Conservation (phyloP, 2,113 vertebrate species). For the Eublepharis macularius region DNA sequence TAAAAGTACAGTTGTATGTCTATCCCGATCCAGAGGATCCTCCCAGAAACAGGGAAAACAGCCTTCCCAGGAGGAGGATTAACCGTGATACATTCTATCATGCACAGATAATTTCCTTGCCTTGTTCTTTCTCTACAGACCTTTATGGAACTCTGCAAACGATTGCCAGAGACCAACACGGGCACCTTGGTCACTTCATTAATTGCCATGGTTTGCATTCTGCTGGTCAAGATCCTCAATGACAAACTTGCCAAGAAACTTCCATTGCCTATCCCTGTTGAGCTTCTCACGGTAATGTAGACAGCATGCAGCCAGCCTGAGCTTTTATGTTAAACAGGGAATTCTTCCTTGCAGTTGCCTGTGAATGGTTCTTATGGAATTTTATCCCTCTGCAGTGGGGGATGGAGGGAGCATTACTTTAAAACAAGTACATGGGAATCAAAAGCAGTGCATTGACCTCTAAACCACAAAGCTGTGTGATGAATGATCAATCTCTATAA, state of each 20-base stretch:
- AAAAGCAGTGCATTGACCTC: too few species aligned
- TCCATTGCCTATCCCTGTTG: constrained; percentile 88
- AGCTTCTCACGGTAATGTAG: constrained; percentile 84
- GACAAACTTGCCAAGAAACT: constrained; percentile 74
- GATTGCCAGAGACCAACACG: constrained; percentile 76
- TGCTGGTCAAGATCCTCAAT: constrained; percentile 85
- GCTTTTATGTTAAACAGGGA: neutral
- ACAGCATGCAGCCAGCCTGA: neutral
- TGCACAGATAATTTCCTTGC: neutral
- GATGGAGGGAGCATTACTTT: too few species aligned
- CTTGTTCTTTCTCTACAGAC: constrained; percentile 70
- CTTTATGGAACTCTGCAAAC: constrained; percentile 78
- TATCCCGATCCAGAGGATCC: neutral
- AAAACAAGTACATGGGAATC: too few species aligned
- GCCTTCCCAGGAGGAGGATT: neutral
- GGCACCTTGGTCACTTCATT: constrained; percentile 81
- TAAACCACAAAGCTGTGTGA: too few species aligned
- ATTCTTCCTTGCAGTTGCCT: neutral
- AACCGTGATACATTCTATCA: neutral
- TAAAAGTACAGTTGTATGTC: too few species aligned
- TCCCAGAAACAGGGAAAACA: neutral
- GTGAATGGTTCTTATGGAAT: too few species aligned
- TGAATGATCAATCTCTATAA: too few species aligned
- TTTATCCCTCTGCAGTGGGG: too few species aligned
- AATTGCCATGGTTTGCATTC: constrained; percentile 80